Percentiles rank a stretch among this genome's conserved stretches.
Conservation (phyloP, 1,140 invertebrate genomes). For the Leptopilina boulardi region DNA sequence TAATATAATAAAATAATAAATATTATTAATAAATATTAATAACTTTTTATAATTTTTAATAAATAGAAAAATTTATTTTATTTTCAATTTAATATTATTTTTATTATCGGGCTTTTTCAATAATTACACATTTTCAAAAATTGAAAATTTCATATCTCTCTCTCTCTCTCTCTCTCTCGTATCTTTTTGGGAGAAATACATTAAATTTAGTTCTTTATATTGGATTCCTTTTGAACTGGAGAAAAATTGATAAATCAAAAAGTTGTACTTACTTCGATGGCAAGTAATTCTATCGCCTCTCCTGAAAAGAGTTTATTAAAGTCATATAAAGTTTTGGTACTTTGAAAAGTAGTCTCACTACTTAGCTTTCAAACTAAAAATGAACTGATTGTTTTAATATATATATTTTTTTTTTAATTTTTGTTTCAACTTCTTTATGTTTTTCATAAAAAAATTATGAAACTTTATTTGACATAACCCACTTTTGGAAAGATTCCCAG, state of each 20-base stretch:
- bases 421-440: background rate
- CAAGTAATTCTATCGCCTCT: background rate
- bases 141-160: no score
- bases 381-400: background rate
- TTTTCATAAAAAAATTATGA: background rate
- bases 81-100: no score
- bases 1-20: no score
- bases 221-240: background rate
- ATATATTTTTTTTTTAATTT: background rate
- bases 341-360: background rate
- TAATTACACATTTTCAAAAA: no score
- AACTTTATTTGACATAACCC: no score
- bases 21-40: no score
- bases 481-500: no score
- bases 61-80: no score
- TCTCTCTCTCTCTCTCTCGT: no score
- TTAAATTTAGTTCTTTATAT: background rate
- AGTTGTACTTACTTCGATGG: background rate
- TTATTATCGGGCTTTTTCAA: no score
- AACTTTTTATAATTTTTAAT: no score
- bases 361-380: background rate
- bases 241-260: background rate
- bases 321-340: conserved; percentile 1
- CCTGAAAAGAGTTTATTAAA: conserved; percentile 4
- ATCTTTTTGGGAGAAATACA: background rate